phyloP scores from a whole-genome alignment of 1,140 invertebrate species.

The Hormaphis cornu region DNA sequence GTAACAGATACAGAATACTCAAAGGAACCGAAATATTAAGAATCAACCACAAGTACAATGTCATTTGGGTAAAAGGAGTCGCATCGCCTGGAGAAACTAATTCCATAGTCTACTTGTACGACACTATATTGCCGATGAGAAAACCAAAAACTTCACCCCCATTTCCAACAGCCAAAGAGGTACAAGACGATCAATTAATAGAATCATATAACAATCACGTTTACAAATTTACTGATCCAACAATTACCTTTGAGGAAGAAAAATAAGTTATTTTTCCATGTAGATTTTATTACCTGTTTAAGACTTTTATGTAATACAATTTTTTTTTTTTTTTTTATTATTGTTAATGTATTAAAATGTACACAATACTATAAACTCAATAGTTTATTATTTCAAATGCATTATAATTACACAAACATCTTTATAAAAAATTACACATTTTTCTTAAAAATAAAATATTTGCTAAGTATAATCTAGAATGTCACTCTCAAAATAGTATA shows the following conservation, averaged over 20 bases:
- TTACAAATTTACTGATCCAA: conserved; percentile 58
- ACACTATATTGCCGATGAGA: conserved; percentile 59
- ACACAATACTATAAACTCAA: too few species aligned
- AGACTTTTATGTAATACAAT: too few species aligned
- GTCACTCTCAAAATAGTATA: too few species aligned
- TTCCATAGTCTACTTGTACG: conserved; percentile 70
- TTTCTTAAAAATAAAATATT: too few species aligned
- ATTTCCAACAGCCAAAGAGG: conserved; percentile 66
- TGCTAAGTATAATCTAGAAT: too few species aligned
- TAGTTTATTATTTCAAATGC: too few species aligned
- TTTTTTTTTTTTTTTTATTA: too few species aligned
- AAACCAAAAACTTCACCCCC: conserved; percentile 53
- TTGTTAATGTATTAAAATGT: too few species aligned
- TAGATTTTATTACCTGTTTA: too few species aligned
- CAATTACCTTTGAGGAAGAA: conserved; percentile 56
- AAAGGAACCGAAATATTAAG: conserved; percentile 68
- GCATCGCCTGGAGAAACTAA: conserved; percentile 71
- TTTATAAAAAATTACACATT: too few species aligned
- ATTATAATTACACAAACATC: too few species aligned
- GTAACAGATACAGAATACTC: conserved; percentile 57
- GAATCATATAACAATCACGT: conserved; percentile 62
- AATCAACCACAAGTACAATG: conserved; percentile 89
- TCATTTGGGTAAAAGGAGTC: conserved; percentile 77
- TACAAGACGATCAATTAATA: conserved; percentile 51
- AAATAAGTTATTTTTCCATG: conserved; percentile 26